Base-by-base conservation (phyloP, 2,888 invertebrate genomes). In the Polia nebulosa region DNA sequence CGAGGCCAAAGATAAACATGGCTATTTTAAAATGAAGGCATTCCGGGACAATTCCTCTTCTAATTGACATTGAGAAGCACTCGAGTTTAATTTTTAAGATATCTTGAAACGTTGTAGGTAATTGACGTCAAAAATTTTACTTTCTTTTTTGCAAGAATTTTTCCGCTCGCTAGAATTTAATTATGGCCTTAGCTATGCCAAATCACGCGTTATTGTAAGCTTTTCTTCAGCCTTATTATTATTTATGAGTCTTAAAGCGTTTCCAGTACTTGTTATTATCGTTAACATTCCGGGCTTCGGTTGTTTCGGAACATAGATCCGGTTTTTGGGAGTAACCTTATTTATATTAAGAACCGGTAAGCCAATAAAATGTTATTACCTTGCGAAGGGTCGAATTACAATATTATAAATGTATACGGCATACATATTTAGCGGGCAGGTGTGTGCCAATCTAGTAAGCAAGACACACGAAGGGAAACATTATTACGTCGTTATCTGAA, bases 401-500 rank as follows among this genome's bases (percentile, higher is more conserved):
- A 77, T 74, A 80, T 80, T 76, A 83, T 76, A 78, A 84, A 79
- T 83, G 80, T 78, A 80, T 78, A 63, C 56, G 64, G 71, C 53
- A 79, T 82, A 78, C 81, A 82, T 80, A 77, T 76, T 75, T 56
- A 77, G 76, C 22, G 39, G 36, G 76, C 66, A 74, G 73, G 56
- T 73, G 76, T 72, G 72, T 75, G 72, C 70, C 71, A 76, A 73
- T 77, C 64, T 76, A 66, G 68, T 53, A 74, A 81, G 66, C 72
- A 73, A 83, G 74, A 76, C 72, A 82, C 78, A 81, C 78, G 64
- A 72, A 82, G 66, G 68, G 63, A 64, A 81, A 84, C 83, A 86
- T 89, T 88, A 87, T 87, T 86, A 88, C 83, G 70, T 82, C 78
- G 85, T 87, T 88, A 85, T 83, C 85, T 87, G 83, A 80, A 86